Conservation (phyloP, 2,888 invertebrate species). For the Strigamia maritima region DNA sequence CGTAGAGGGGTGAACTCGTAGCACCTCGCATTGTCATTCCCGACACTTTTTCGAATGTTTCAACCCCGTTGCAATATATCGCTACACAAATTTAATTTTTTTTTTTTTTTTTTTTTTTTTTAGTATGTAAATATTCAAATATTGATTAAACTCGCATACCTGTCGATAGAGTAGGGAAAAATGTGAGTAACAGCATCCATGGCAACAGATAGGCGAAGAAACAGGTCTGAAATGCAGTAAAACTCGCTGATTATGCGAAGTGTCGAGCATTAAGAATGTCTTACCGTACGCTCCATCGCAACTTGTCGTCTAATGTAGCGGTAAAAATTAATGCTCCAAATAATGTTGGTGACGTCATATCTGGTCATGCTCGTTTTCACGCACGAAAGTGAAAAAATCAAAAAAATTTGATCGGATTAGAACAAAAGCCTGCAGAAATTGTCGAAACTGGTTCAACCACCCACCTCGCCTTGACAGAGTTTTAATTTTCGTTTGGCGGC, state of each 20-base stretch:
- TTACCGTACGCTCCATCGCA: conserved; percentile 23
- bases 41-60: conserved; percentile 45
- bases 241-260: not conserved
- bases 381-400: conserved; percentile 8
- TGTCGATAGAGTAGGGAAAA: not conserved
- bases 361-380: conserved; percentile 26
- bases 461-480: conserved; percentile 26
- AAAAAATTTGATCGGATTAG: conserved; percentile 11
- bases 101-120: too few species aligned
- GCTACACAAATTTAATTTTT: not conserved
- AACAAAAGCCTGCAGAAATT: conserved; percentile 21
- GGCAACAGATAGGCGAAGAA: not conserved
- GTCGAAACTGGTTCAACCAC: conserved; percentile 19
- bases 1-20: conserved; percentile 43
- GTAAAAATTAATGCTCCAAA: conserved; percentile 22
- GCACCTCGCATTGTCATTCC: conserved; percentile 44
- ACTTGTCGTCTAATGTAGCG: conserved; percentile 6
- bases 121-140: too few species aligned
- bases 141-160: not conserved
- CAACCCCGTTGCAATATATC: conserved; percentile 42
- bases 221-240: not conserved
- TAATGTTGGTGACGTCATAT: not conserved
- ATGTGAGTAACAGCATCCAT: not conserved
- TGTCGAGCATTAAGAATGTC: not conserved
- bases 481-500: not conserved